phyloP scores from a whole-genome alignment of 2,113 vertebrate genomes.

The Clarias macrocephalus region DNA sequence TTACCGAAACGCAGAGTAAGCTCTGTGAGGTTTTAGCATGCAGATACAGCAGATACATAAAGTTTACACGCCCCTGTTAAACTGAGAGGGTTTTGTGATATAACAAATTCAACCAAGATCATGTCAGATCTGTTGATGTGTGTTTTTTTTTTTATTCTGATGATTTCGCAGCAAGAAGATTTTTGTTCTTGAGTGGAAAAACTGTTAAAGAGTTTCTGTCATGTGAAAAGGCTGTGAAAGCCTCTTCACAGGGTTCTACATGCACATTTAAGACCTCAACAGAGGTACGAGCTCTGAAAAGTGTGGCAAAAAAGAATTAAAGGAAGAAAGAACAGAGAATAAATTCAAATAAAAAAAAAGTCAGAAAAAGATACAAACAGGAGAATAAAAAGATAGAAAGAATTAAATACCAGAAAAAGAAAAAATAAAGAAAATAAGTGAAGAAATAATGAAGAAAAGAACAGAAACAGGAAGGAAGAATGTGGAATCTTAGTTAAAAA shows the following conservation, averaged over 20 bases:
- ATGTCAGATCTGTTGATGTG: not conserved
- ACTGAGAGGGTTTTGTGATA: not conserved
- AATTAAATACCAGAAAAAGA: not conserved
- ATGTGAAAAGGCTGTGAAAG: not conserved
- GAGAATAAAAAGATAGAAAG: not conserved
- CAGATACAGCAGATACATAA: not conserved
- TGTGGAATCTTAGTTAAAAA: too few relatives aligned
- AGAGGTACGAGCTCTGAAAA: not conserved
- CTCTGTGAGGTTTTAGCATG: not conserved
- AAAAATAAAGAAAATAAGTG: not conserved
- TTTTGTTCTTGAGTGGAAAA: not conserved
- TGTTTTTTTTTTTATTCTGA: not conserved
- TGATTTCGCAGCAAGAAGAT: not conserved
- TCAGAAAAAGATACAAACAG: not conserved
- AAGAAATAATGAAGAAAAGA: not conserved
- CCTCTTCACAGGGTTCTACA: not conserved
- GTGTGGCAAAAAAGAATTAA: not conserved
- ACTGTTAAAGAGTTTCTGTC: not conserved
- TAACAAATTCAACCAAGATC: not conserved
- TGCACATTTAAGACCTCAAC: not conserved
- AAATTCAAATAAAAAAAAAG: not conserved
- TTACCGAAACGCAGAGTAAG: constrained; percentile 3
- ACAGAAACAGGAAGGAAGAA: too few relatives aligned
- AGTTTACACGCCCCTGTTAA: not conserved
- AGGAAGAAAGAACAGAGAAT: not conserved